phyloP scores from a whole-genome alignment of 2,888 invertebrate species.

The Crioceris asparagi region DNA sequence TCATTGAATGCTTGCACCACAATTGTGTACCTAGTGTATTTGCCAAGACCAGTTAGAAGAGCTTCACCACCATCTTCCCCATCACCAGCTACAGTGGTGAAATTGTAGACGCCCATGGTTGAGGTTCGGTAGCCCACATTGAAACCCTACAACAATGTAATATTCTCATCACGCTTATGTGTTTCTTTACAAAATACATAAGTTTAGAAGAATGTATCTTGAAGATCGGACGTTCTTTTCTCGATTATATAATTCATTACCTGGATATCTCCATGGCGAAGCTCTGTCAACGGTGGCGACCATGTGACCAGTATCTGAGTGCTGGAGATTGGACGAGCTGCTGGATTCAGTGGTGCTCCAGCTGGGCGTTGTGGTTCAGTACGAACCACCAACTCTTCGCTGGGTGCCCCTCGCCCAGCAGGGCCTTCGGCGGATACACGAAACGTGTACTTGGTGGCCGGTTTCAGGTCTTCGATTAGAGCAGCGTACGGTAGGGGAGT shows the following conservation, averaged over 20 bases:
- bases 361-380: constrained; percentile 63
- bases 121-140: constrained; percentile 56
- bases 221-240: not conserved
- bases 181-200: not conserved
- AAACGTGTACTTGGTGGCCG: constrained; percentile 55
- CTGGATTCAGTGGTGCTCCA: constrained; percentile 56
- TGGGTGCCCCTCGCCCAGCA: constrained; percentile 58
- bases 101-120: constrained; percentile 50
- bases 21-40: constrained; percentile 56
- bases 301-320: constrained; percentile 64
- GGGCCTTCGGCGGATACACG: constrained; percentile 65
- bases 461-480: constrained; percentile 56
- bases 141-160: constrained; percentile 45
- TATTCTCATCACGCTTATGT: too few relatives aligned
- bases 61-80: constrained; percentile 60
- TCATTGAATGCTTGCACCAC: constrained; percentile 67
- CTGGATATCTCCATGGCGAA: constrained; percentile 61
- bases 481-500: constrained; percentile 52
- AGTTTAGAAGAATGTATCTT: not conserved
- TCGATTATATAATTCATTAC: constrained; percentile 7
- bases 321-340: constrained; percentile 59
- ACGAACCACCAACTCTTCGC: constrained; percentile 49
- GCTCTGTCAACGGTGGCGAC: constrained; percentile 57
- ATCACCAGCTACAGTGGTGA: constrained; percentile 56
- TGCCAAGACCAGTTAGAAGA: constrained; percentile 50